Conservation (phyloP, 2,113 vertebrate genomes). For the Oryzias curvinotus region DNA sequence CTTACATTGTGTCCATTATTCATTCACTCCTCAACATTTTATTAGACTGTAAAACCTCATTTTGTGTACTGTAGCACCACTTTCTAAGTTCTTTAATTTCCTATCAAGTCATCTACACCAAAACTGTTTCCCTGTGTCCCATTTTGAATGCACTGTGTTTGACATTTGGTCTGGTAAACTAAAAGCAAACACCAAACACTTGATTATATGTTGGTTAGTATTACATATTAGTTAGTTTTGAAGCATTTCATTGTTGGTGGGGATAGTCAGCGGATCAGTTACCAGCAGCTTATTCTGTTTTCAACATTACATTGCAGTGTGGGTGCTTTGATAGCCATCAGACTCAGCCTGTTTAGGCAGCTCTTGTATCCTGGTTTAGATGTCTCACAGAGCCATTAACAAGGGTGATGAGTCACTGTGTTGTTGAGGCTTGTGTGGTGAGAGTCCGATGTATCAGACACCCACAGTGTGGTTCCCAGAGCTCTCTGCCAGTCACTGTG, state of each 20-base stretch:
- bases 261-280: background rate
- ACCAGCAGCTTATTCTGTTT: constrained; percentile 8
- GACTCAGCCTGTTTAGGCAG: constrained; percentile 41
- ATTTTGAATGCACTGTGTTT: no score
- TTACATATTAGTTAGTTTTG: constrained; percentile 1
- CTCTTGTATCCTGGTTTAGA: constrained; percentile 57
- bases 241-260: background rate
- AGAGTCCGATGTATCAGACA: constrained; percentile 67
- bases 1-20: no score
- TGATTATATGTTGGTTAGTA: no score
- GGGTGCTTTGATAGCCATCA: constrained; percentile 20
- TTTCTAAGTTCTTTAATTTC: no score
- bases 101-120: no score
- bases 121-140: no score
- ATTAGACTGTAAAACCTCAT: no score
- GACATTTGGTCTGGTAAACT: no score
- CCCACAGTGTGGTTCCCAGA: constrained; percentile 70
- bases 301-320: constrained; percentile 23
- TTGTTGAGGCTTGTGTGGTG: constrained; percentile 67
- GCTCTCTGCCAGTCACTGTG: constrained; percentile 69
- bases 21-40: no score
- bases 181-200: no score
- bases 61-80: no score
- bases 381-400: constrained; percentile 67
- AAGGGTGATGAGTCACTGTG: constrained; percentile 69